phyloP scores from a whole-genome alignment of 2,113 vertebrate species.

The human (Homo sapiens) region GRCh38 chr14:103102501-103103000 shows the following conservation, averaged over 20 bases:
- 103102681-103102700: slow-evolving; percentile 81
- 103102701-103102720: slow-evolving; percentile 52
- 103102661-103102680: slow-evolving; percentile 81
- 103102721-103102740: slow-evolving; percentile 78
- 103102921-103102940: rapidly evolving
- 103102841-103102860: too few relatives aligned
- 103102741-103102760: slow-evolving; percentile 85
- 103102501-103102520: not conserved
- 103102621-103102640: slow-evolving; percentile 81
- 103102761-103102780: slow-evolving; percentile 82
- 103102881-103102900: not conserved
- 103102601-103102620: slow-evolving; percentile 78
- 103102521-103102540: not conserved
- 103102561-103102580: slow-evolving; percentile 71
- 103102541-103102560: slow-evolving; percentile 78
- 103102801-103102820: not conserved
- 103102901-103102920: not conserved
- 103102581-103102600: slow-evolving; percentile 79
- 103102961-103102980: not conserved
- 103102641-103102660: slow-evolving; percentile 79
- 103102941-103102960: rapidly evolving
- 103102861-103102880: not conserved
- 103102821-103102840: too few relatives aligned
- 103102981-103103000: not conserved
- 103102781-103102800: not conserved